phyloP scores from a whole-genome alignment of 2,797 vertebrate genomes.

The Muscicapa striata region DNA sequence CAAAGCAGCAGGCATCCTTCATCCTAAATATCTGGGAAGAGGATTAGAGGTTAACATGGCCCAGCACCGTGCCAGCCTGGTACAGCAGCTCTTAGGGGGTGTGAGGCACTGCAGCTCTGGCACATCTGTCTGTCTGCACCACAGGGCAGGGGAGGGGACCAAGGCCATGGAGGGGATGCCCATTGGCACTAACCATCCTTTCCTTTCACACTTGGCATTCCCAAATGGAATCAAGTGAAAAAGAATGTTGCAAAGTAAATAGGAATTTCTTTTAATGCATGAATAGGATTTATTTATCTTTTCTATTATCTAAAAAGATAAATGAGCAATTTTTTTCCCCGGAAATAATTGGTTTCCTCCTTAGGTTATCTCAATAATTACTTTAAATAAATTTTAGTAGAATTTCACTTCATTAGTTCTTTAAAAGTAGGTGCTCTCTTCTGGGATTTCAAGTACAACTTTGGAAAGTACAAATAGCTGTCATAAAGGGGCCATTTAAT shows the following conservation, averaged over 20 bases:
- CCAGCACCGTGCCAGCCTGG: background rate
- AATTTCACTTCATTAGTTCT: background rate
- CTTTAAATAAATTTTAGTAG: background rate
- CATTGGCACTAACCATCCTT: background rate
- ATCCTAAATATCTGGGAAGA: background rate
- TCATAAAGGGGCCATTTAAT: background rate
- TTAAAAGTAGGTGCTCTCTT: background rate
- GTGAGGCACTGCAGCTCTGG: background rate
- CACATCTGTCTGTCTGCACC: background rate
- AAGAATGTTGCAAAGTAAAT: background rate
- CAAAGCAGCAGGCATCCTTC: background rate
- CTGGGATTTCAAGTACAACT: background rate
- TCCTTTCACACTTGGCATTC: background rate
- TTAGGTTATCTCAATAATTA: background rate
- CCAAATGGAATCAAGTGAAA: background rate
- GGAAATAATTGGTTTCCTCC: background rate
- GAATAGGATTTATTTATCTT: background rate
- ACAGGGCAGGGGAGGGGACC: background rate
- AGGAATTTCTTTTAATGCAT: background rate
- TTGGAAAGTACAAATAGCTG: background rate
- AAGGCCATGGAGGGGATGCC: fast-evolving
- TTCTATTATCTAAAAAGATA: background rate
- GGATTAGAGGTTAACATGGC: background rate
- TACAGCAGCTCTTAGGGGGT: background rate
- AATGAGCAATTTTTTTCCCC: background rate